Evolutionary conservation across 2,113 vertebrate genomes (phyloP).

Genomic region (Phyllostomus discolor): DNA sequence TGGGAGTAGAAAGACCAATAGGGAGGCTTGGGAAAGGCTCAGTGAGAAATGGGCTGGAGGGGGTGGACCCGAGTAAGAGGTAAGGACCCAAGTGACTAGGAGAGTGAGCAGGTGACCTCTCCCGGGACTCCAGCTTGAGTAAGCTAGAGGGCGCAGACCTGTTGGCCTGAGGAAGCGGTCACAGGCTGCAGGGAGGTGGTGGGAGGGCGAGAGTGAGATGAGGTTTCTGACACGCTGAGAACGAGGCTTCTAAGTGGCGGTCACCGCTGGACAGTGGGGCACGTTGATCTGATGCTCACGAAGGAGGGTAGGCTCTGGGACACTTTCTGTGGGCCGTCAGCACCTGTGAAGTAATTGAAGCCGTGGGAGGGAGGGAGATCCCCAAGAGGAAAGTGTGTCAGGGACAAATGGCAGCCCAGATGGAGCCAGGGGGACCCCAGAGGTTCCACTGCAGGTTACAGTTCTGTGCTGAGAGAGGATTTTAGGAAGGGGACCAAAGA

Average conservation of each 20-base stretch:
- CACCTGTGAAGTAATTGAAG: neutral
- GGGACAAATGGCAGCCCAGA: neutral
- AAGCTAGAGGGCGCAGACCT: no score
- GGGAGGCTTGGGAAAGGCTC: no score
- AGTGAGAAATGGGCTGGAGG: neutral
- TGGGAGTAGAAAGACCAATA: neutral
- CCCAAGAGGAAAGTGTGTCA: neutral
- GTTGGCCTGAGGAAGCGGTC: neutral
- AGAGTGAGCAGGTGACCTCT: neutral
- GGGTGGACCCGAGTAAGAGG: neutral
- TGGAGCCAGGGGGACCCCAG: neutral
- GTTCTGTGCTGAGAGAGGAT: no score
- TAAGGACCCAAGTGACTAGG: neutral
- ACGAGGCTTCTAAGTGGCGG: accelerated
- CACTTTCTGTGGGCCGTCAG: neutral
- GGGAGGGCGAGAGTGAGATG: neutral
- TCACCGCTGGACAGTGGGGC: neutral
- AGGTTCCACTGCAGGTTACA: accelerated
- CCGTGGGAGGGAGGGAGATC: neutral
- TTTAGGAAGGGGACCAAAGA: neutral
- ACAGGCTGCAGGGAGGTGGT: neutral
- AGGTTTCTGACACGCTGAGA: neutral
- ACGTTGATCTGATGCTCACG: neutral
- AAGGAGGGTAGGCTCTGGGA: neutral
- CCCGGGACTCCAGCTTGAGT: neutral